Conservation (phyloP, 2,888 invertebrate genomes). For the Ophion costatus region DNA sequence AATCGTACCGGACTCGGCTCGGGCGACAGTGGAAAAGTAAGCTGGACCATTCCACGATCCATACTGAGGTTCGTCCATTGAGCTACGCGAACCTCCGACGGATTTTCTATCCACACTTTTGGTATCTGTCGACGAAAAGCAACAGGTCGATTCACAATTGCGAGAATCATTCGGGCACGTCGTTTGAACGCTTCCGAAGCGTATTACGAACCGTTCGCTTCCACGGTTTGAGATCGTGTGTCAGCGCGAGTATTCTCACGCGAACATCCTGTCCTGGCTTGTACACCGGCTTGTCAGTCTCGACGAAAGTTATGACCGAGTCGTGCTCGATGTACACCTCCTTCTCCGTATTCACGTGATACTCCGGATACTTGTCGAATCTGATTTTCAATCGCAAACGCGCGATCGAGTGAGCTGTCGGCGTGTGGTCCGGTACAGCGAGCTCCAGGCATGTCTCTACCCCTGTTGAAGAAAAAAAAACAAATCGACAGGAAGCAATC, state of each 20-base stretch:
- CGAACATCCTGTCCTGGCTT: conserved; percentile 86
- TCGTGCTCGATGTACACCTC: conserved; percentile 84
- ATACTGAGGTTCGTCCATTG: conserved; percentile 87
- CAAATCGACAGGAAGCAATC: conserved; percentile 8
- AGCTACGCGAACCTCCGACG: conserved; percentile 86
- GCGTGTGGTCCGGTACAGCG: conserved; percentile 74
- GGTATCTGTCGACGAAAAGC: conserved; percentile 84
- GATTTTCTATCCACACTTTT: conserved; percentile 88
- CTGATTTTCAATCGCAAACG: conserved; percentile 76
- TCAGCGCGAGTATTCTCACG: conserved; percentile 85
- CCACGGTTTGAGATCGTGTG: conserved; percentile 85
- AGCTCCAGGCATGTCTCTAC: conserved; percentile 79
- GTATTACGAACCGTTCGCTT: conserved; percentile 84
- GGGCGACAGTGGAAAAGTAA: conserved; percentile 84
- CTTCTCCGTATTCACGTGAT: conserved; percentile 81
- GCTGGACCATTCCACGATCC: conserved; percentile 87
- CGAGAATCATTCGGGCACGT: neutral
- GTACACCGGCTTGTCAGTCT: conserved; percentile 86
- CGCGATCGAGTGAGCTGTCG: conserved; percentile 74
- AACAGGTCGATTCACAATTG: neutral
- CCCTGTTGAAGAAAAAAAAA: conserved; percentile 68
- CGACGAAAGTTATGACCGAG: conserved; percentile 85
- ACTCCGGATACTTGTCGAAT: conserved; percentile 81
- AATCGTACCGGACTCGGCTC: conserved; percentile 77
- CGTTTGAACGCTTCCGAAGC: neutral